A percentile compares a stretch with the other conserved stretches of the same genome.
Evolutionary conservation across 2,888 invertebrate genomes (phyloP).

Genomic region (Sabellastarte sp.): DNA sequence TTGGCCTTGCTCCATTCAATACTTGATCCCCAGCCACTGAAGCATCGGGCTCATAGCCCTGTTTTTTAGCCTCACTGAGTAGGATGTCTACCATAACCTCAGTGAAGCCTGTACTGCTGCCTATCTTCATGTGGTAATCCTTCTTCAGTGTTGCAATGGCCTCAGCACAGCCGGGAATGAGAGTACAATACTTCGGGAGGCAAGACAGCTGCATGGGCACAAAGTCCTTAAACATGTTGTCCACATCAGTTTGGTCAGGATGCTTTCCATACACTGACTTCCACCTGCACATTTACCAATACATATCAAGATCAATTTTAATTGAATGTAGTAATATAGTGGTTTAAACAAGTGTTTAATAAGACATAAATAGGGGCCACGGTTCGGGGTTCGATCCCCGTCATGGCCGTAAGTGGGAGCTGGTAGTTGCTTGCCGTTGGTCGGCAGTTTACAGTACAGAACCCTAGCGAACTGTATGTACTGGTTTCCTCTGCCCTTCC

Average conservation of each 20-base stretch:
- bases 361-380: too few relatives aligned
- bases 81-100: constrained; percentile 52
- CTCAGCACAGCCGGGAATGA: constrained; percentile 48
- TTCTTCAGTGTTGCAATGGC: constrained; percentile 39
- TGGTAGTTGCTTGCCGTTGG: too few relatives aligned
- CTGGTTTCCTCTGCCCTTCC: too few relatives aligned
- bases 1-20: constrained; percentile 51
- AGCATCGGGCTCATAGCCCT: constrained; percentile 54
- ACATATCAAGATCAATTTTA: too few relatives aligned
- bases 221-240: constrained; percentile 55
- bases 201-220: constrained; percentile 51
- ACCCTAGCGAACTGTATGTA: too few relatives aligned
- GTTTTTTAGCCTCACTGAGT: constrained; percentile 44
- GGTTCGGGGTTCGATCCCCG: too few relatives aligned
- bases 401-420: too few relatives aligned
- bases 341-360: too few relatives aligned
- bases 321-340: too few relatives aligned
- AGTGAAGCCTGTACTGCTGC: constrained; percentile 47
- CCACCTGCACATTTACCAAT: too few relatives aligned
- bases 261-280: constrained; percentile 38
- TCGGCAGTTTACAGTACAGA: too few relatives aligned
- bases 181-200: constrained; percentile 39
- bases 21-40: constrained; percentile 59
- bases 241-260: constrained; percentile 49
- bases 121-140: constrained; percentile 45